A percentile compares a stretch with the other conserved stretches of the same genome.
Evolutionary conservation across 2,113 vertebrate genomes (phyloP).

Genomic region (Ahaetulla prasina): DNA sequence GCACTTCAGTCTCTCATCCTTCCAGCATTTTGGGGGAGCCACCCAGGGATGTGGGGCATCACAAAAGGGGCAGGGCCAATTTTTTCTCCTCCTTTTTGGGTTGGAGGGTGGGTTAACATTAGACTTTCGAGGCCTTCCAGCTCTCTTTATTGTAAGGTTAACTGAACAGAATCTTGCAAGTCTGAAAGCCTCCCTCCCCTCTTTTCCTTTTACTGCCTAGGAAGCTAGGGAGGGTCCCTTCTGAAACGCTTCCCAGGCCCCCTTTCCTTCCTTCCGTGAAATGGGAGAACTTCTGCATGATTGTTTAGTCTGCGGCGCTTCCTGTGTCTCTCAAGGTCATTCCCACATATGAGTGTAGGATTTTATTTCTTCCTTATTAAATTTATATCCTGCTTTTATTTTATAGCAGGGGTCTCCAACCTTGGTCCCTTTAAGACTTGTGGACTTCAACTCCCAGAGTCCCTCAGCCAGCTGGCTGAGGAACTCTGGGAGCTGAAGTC

Average conservation of each 20-base stretch:
- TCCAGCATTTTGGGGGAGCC: neutral
- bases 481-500: no score
- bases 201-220: neutral
- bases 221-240: neutral
- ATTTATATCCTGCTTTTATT: neutral
- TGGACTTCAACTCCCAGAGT: no score
- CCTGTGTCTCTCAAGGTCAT: neutral
- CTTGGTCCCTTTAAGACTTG: no score
- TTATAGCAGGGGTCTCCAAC: no score
- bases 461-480: no score
- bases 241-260: neutral
- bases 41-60: neutral
- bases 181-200: neutral
- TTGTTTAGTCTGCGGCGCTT: neutral
- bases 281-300: neutral
- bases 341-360: neutral
- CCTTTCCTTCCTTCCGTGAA: neutral
- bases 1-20: neutral
- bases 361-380: neutral
- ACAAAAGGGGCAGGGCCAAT: neutral
- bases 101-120: neutral
- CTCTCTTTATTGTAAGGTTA: neutral
- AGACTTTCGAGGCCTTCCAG: neutral
- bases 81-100: neutral
- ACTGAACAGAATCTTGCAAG: neutral